A percentile compares a stretch with the other conserved stretches of the same genome.
phyloP scores from a whole-genome alignment of 2,888 invertebrate species.

The Iselma pallidipennis region DNA sequence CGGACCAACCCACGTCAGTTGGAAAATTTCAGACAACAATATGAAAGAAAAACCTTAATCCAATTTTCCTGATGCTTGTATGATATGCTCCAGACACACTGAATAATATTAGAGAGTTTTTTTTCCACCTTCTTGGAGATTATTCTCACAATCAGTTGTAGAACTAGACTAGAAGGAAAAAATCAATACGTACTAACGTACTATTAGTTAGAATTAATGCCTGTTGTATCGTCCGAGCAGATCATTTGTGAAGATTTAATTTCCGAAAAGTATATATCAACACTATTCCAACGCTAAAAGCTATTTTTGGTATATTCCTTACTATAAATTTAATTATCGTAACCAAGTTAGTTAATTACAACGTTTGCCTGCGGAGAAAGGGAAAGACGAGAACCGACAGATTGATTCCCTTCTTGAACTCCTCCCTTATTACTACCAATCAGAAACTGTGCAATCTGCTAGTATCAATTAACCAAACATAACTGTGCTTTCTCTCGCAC shows the following conservation, averaged over 20 bases:
- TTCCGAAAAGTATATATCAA: constrained; percentile 42
- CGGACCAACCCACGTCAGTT: background rate
- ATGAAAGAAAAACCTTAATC: background rate
- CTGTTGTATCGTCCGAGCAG: constrained; percentile 8
- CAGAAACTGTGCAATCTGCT: constrained; percentile 12
- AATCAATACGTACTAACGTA: background rate
- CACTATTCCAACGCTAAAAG: constrained; percentile 42
- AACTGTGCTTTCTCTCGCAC: constrained; percentile 14
- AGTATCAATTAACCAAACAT: constrained; percentile 28
- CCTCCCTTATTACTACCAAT: constrained; percentile 2
- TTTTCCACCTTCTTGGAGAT: too few relatives aligned
- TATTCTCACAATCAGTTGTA: too few relatives aligned
- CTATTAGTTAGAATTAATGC: background rate
- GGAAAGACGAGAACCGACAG: constrained; percentile 33
- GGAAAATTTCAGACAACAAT: background rate
- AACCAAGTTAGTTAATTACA: constrained; percentile 51
- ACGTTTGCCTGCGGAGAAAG: constrained; percentile 36
- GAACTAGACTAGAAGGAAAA: too few relatives aligned
- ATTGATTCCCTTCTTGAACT: constrained; percentile 31
- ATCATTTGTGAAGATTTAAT: constrained; percentile 39
- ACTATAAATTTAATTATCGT: constrained; percentile 52
- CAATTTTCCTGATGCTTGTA: background rate
- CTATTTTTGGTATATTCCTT: constrained; percentile 51
- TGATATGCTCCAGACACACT: background rate
- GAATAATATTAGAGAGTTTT: background rate